These are phyloP conservation scores for Zoanthus solanderi DNA, from an alignment of 92 coral and sea anemone genomes.

Conservation along the genomic window DNA sequence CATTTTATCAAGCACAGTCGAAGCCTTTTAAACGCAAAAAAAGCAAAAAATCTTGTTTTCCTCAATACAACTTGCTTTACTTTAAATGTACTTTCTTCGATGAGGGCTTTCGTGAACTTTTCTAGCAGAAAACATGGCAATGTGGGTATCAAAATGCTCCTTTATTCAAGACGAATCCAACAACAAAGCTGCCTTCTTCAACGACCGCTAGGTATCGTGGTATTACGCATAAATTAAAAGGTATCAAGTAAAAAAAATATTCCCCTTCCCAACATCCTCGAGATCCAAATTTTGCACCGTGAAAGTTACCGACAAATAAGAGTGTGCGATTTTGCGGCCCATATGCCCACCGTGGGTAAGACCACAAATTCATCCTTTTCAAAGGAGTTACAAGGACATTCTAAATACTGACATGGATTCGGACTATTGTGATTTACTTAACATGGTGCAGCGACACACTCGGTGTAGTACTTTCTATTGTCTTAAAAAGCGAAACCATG, in stretches of 20 bases:
- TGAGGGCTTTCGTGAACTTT: background rate
- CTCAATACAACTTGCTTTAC: background rate
- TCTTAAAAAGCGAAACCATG: too few relatives aligned
- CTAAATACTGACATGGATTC: too few relatives aligned
- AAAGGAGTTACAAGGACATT: too few relatives aligned
- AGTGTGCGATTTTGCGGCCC: background rate
- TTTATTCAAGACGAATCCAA: background rate
- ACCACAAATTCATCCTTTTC: too few relatives aligned
- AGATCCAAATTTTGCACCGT: background rate
- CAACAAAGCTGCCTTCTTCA: background rate
- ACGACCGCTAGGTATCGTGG: conserved; percentile 52
- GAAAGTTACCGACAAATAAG: background rate
- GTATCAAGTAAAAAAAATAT: background rate
- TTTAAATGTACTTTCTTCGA: background rate
- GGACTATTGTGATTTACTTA: too few relatives aligned
- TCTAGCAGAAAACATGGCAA: background rate
- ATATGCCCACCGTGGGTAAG: background rate
- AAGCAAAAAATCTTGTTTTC: background rate
- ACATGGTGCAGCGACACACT: too few relatives aligned
- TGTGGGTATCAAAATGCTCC: background rate
- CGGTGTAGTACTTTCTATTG: too few relatives aligned
- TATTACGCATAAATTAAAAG: conserved; percentile 40
- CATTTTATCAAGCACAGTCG: background rate
- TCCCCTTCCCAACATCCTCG: background rate
- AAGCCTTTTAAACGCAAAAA: background rate